These are phyloP conservation scores for Aspidoscelis tigris DNA, from an alignment of 2,113 vertebrate genomes.

Conservation along the genomic window DNA sequence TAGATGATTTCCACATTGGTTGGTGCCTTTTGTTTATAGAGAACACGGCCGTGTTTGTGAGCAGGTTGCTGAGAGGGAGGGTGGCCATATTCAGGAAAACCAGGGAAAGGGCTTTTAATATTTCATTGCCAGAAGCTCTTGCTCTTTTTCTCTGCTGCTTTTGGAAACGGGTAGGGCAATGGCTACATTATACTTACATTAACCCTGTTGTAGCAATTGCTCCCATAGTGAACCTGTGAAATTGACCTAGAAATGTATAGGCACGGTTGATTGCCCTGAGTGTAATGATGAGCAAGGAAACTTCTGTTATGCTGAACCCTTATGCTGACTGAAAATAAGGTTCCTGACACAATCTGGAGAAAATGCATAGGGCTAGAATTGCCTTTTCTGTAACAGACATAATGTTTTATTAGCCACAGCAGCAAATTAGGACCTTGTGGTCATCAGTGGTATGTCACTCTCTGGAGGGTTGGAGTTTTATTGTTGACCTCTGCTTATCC, in stretches of 20 bases:
- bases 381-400: neutral
- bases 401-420: neutral
- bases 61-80: neutral
- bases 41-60: neutral
- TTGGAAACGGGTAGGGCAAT: neutral
- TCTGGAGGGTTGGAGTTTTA: neutral
- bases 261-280: conserved; percentile 32
- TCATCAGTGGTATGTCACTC: neutral
- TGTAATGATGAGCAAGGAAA: conserved; percentile 9
- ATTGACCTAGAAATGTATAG: conserved; percentile 16
- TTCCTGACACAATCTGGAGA: conserved; percentile 18
- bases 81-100: neutral
- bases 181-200: neutral
- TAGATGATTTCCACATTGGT: neutral
- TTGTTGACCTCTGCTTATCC: neutral
- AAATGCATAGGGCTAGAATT: neutral
- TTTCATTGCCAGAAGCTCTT: neutral
- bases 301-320: conserved; percentile 16
- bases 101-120: neutral
- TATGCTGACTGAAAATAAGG: neutral
- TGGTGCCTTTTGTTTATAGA: neutral
- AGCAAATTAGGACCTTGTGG: neutral
- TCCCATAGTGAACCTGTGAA: neutral
- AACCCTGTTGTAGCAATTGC: too few relatives aligned
- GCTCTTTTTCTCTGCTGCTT: neutral